Evolutionary conservation across 2,888 invertebrate genomes (phyloP).

Genomic region (Orgyia antiqua): DNA sequence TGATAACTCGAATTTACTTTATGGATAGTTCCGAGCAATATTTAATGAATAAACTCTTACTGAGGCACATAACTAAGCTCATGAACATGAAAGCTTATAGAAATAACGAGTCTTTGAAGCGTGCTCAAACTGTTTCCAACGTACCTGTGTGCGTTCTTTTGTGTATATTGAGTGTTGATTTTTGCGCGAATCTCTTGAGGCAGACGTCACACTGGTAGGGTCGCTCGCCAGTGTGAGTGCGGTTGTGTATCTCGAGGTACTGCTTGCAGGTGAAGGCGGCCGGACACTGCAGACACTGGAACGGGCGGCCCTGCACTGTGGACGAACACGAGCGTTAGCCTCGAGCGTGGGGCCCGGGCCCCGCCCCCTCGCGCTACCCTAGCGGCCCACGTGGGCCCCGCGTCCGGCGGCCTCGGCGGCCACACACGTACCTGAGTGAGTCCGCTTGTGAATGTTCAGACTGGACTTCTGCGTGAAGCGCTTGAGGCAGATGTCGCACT

Average conservation of each 20-base stretch:
- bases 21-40: no score
- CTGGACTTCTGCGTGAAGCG: conserved; percentile 90
- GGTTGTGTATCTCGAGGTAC: conserved; percentile 76
- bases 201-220: conserved; percentile 85
- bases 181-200: conserved; percentile 88
- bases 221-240: conserved; percentile 76
- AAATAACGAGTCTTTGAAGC: conserved; percentile 8
- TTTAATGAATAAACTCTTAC: no score
- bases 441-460: conserved; percentile 88
- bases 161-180: conserved; percentile 89
- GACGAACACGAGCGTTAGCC: conserved; percentile 32
- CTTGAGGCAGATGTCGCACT: conserved; percentile 88
- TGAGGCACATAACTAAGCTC: conserved; percentile 4
- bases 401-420: conserved; percentile 25
- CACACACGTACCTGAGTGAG: conserved; percentile 80
- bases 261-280: conserved; percentile 79
- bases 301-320: conserved; percentile 77
- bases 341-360: conserved; percentile 5
- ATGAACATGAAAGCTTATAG: conserved; percentile 12
- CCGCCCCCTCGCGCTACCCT: conserved; percentile 28
- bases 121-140: conserved; percentile 26
- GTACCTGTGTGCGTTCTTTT: conserved; percentile 86
- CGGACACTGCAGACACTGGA: conserved; percentile 79
- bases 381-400: conserved; percentile 43
- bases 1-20: no score